Evolutionary conservation across 2,888 invertebrate species (phyloP), one percentile per base, ranked within the genome.

Genomic region (Andrena camellia): DNA sequence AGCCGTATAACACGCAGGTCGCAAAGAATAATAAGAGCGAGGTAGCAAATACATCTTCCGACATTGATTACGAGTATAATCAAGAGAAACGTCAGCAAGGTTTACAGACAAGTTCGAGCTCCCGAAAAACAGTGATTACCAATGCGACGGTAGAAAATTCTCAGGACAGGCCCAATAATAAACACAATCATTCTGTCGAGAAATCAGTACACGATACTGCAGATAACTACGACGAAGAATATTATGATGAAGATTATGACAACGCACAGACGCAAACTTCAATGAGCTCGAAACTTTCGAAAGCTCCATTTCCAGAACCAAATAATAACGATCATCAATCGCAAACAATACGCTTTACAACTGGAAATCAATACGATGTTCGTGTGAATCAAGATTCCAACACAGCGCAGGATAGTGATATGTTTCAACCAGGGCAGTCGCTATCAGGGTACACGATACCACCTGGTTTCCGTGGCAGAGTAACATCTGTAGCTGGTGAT

Each of bases 381-480:
- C 95, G 95, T 86, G 95, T 96, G n/a, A 95, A 95, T 54, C 96
- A 96, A 92, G 95, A 95, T 88, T 95, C 95, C 94, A 90, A 95
- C 94, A 35, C 90, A 92, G 87, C 91, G 88, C 87, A 95, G 84
- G 95, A 95, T 87, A 95, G 95, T 66, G 95, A 95, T 90, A 93
- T 96, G 31, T 95, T 97, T 79, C 96, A 96, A 91, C 96, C 97
- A 0, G 97, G 97, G 17, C 95, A 96, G 89, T 93, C 95, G 77
- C 92, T 98, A 87, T 96, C 97, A 69, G 96, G 97, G 75, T 96
- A 96, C 93, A 95, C 95, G 87, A 95, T 98, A 93, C 96, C 97
- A 78, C 91, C 95, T 81, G 96, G 97, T 80, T 96, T 96, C 72
- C 95, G 97, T 69, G 97, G 96, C 66, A 95, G 96, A 73, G 96